Percentiles rank a stretch among this genome's conserved stretches.
Conservation (phyloP, 2,888 invertebrate genomes). For the Orchesella flavescens region DNA sequence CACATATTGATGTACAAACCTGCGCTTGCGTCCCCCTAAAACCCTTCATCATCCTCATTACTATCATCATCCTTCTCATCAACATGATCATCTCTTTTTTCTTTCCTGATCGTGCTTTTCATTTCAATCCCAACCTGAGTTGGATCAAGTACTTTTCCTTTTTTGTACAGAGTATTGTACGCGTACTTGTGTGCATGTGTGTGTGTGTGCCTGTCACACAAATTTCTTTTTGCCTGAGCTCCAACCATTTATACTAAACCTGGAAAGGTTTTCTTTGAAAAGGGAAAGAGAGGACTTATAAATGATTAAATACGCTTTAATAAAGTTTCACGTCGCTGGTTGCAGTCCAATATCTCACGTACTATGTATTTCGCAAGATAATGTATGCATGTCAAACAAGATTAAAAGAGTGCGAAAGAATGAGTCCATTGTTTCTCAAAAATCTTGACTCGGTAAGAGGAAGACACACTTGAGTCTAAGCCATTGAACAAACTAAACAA, state of each 20-base stretch:
- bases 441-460: constrained; percentile 23
- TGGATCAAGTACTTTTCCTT: constrained; percentile 1
- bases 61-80: constrained; percentile 45
- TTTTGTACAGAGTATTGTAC: not conserved
- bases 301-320: not conserved
- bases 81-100: constrained; percentile 30
- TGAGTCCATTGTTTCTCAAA: constrained; percentile 34
- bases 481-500: constrained; percentile 35
- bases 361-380: not conserved
- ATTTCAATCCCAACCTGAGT: constrained; percentile 23
- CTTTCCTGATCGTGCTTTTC: constrained; percentile 33
- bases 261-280: not conserved
- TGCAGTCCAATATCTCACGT: not conserved
- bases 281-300: not conserved
- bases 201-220: not conserved
- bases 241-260: not conserved
- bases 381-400: not conserved
- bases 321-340: not conserved
- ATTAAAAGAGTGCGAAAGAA: constrained; percentile 1
- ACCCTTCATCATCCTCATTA: constrained; percentile 58
- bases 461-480: constrained; percentile 47
- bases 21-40: constrained; percentile 63
- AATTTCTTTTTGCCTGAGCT: not conserved
- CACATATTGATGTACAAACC: constrained; percentile 63
- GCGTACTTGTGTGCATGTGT: not conserved